A percentile compares a stretch with the other conserved stretches of the same genome.
phyloP scores from a whole-genome alignment of 2,888 invertebrate genomes.

The Trissolcus brochymenae region DNA sequence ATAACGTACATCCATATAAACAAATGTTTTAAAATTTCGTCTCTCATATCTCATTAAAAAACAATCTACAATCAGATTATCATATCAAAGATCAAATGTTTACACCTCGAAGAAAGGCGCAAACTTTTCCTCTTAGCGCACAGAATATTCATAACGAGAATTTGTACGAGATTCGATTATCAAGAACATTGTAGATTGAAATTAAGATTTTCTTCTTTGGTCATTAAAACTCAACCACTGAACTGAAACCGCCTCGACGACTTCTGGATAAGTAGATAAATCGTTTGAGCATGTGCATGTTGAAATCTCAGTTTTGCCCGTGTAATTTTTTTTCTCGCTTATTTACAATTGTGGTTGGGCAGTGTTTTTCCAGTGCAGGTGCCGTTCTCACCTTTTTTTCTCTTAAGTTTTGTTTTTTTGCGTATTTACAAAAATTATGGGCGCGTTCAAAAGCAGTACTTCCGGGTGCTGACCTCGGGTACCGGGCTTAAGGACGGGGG shows the following conservation, averaged over 20 bases:
- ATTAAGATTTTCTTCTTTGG: background rate
- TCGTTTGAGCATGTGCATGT: constrained; percentile 54
- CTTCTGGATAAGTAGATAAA: constrained; percentile 34
- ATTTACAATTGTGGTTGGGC: constrained; percentile 32
- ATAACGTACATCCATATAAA: no score
- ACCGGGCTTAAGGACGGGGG: constrained; percentile 70
- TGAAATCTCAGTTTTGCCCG: constrained; percentile 34
- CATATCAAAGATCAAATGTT: background rate
- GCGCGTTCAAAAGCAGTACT: constrained; percentile 72
- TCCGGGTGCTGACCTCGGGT: constrained; percentile 73
- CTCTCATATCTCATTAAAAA: background rate
- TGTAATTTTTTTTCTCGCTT: constrained; percentile 16
- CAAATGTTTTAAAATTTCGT: background rate
- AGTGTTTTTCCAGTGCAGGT: constrained; percentile 71
- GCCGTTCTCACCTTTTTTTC: constrained; percentile 67
- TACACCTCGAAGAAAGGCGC: background rate
- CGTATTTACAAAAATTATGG: constrained; percentile 35
- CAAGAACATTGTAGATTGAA: background rate
- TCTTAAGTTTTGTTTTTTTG: constrained; percentile 5
- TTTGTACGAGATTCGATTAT: no score
- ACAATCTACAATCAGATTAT: background rate
- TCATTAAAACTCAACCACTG: background rate
- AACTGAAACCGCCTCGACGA: constrained; percentile 8
- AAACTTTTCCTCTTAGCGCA: background rate
- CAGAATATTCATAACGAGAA: no score